Evolutionary conservation across 2,888 invertebrate genomes (phyloP).

Genomic region (Lasius platythorax): DNA sequence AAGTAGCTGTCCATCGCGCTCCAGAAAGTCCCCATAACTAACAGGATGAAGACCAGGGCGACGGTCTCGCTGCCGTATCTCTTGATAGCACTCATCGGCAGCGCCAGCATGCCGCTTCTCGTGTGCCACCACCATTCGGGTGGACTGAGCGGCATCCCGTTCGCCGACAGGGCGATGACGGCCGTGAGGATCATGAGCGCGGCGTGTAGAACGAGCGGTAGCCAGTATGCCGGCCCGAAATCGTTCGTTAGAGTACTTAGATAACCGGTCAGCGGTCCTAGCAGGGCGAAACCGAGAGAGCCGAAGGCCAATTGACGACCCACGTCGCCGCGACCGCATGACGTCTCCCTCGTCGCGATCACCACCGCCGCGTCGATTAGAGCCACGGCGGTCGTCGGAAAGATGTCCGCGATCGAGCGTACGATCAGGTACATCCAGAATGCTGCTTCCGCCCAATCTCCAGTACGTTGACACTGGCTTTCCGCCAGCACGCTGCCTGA

Average conservation of each 20-base stretch:
- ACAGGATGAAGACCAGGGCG: constrained; percentile 90
- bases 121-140: constrained; percentile 97
- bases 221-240: constrained; percentile 85
- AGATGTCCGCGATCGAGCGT: constrained; percentile 91
- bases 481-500: constrained; percentile 87
- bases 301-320: constrained; percentile 93
- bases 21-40: constrained; percentile 92
- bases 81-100: constrained; percentile 93
- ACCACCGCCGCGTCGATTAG: constrained; percentile 92
- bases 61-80: constrained; percentile 92
- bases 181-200: constrained; percentile 87
- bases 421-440: constrained; percentile 90
- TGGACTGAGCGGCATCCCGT: constrained; percentile 92
- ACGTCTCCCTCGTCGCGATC: constrained; percentile 94
- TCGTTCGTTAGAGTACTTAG: constrained; percentile 77
- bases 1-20: constrained; percentile 93
- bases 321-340: constrained; percentile 92
- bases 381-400: constrained; percentile 91
- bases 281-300: constrained; percentile 90
- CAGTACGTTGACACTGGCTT: constrained; percentile 55
- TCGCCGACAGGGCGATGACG: constrained; percentile 78
- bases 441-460: constrained; percentile 90
- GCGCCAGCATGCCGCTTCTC: constrained; percentile 91
- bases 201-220: constrained; percentile 87
- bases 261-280: constrained; percentile 88